Percentiles rank a stretch among this genome's conserved stretches.
These are phyloP conservation scores for Linyphia triangularis DNA, from an alignment of 2,888 invertebrate species.

Conservation along the genomic window DNA sequence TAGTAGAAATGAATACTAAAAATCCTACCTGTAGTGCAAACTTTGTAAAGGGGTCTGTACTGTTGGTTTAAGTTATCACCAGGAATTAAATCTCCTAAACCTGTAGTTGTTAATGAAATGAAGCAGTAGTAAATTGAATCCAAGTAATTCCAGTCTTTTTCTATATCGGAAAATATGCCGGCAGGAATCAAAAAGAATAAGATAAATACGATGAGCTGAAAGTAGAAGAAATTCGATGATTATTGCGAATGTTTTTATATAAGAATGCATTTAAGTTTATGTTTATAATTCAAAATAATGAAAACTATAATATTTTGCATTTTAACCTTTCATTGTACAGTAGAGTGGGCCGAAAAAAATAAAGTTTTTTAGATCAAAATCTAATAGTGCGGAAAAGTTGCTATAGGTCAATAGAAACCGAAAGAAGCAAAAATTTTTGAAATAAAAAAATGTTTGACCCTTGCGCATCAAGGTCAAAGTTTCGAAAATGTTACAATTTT, in stretches of 20 bases:
- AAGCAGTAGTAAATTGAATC: constrained; percentile 95
- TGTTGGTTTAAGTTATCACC: constrained; percentile 87
- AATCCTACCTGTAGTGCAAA: constrained; percentile 86
- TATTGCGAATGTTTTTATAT: too few relatives aligned
- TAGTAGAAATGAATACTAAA: background rate
- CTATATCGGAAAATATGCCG: constrained; percentile 86
- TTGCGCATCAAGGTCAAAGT: too few relatives aligned
- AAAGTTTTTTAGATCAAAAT: too few relatives aligned
- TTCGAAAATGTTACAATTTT: too few relatives aligned
- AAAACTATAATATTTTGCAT: background rate
- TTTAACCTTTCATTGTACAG: too few relatives aligned
- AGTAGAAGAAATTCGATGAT: constrained; percentile 4
- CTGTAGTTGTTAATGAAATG: constrained; percentile 92
- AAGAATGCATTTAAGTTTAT: too few relatives aligned
- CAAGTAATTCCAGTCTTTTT: constrained; percentile 88
- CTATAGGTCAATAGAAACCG: too few relatives aligned
- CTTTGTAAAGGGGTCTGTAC: constrained; percentile 90
- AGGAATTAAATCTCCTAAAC: constrained; percentile 93
- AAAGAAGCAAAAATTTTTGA: too few relatives aligned
- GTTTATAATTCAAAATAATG: too few relatives aligned
- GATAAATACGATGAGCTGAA: constrained; percentile 64
- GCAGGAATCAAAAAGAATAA: constrained; percentile 84
- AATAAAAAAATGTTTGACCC: too few relatives aligned
- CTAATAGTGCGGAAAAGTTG: too few relatives aligned
- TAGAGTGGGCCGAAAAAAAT: too few relatives aligned